These are phyloP conservation scores for Sardinella longiceps DNA, from an alignment of 2,797 vertebrate species.

Conservation along the genomic window DNA sequence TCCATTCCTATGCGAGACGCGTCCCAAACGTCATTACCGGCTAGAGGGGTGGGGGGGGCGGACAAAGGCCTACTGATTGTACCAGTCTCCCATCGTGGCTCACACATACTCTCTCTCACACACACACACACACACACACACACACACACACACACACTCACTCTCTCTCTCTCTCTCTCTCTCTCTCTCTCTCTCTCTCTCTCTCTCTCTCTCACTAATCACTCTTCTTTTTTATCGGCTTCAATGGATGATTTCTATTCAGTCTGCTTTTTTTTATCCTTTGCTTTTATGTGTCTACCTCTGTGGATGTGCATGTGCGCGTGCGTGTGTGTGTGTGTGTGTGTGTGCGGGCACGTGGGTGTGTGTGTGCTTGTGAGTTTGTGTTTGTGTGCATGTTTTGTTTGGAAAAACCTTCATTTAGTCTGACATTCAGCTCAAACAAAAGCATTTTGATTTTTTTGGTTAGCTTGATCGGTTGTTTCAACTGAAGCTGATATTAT, in stretches of 20 bases:
- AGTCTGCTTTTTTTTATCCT: constrained; percentile 39
- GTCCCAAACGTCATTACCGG: constrained; percentile 63
- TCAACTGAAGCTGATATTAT: not conserved
- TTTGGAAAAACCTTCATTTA: not conserved
- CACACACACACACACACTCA: not conserved
- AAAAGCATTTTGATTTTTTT: not conserved
- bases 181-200: not conserved
- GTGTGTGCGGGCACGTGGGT: not conserved
- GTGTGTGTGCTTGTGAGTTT: not conserved
- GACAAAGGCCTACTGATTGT: constrained; percentile 61
- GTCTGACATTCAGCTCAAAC: not conserved
- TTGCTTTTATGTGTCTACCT: not conserved
- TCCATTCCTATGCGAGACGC: constrained; percentile 59
- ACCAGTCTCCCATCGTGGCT: constrained; percentile 52
- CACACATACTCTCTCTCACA: constrained; percentile 22
- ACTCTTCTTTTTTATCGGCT: constrained; percentile 52
- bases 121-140: not conserved
- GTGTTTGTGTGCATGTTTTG: not conserved
- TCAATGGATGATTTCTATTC: constrained; percentile 56
- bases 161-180: not conserved
- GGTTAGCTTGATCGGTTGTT: not conserved
- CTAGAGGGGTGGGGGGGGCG: constrained; percentile 41
- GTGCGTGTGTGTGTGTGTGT: not conserved
- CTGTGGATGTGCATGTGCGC: not conserved
- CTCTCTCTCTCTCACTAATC: constrained; percentile 35